Base-by-base conservation (phyloP, 2,797 vertebrate species). In the Mus spretus region DNA sequence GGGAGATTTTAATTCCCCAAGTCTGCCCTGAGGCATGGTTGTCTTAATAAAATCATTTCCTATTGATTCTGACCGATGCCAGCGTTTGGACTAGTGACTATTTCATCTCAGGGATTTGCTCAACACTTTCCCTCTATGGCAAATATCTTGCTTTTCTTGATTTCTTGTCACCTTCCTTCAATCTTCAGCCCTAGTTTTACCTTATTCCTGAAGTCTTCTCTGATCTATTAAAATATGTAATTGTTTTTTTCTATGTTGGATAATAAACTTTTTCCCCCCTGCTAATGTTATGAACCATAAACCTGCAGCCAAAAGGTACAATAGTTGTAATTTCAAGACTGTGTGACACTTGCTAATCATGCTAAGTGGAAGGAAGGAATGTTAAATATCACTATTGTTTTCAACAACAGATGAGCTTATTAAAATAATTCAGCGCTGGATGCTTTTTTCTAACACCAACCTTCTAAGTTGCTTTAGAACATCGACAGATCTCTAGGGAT, bases 301-400 rank as follows among this genome's bases (percentile, higher is more conserved):
- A 20, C 92, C 53, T 37, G 72, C 37, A 93, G 88, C 40, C 34
- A 81, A 86, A 89, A 96, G 95, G 7, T 79, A 82, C 19, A 86
- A 13, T 88, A 88, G 61, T 61, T 96, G n/a, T 88, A 92, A 94
- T 93, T 96, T 22, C 0, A 93, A 91, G n/a, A 55, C 13, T 77
- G 15, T 88, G 28, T 63, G 91, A 75, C 50, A 78, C 83, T 94
- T 96, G 78, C 74, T 96, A 93, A 92, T 96, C 88, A 92, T 95
- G 70, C 63, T 96, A 95, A 93, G 44, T 47, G 94, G 90, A 70
- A 94, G 89, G 94, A 89, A 89, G 13, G 19, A 84, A 91, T 93
- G 89, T 95, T 94, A 91, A 95, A 91, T 78, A 75, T 70, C 40
- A 37, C 20, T 87, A 24, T 26, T 86, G 55, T 96, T 93, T 97